Evolutionary conservation across 37 sponge, comb jelly and placozoan species (phyloP).

Genomic region (Cladorhizidae sp.): DNA sequence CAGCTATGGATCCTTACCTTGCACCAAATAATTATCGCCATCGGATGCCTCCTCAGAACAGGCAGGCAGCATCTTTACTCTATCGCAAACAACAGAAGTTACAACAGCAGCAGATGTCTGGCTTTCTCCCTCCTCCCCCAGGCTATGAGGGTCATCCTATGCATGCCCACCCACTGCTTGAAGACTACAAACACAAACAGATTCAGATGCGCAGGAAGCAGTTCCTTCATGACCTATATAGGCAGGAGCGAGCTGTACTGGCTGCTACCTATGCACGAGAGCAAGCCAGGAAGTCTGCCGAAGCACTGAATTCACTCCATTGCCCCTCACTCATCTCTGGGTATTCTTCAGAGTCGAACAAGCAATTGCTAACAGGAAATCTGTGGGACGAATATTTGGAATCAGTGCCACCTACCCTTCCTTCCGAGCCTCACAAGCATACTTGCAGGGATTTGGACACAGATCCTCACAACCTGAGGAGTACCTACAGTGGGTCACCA

Average conservation of each 20-base stretch:
- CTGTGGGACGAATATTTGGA: background rate
- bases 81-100: background rate
- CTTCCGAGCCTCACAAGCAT: background rate
- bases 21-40: background rate
- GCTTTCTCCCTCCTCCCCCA: background rate
- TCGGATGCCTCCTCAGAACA: background rate
- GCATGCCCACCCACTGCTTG: background rate
- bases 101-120: background rate
- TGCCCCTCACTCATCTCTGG: background rate
- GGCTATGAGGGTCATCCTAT: background rate
- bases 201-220: background rate
- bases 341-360: background rate
- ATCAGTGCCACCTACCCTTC: background rate
- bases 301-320: constrained; percentile 24
- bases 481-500: background rate
- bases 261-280: background rate
- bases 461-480: background rate
- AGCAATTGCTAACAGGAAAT: background rate
- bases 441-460: constrained; percentile 5
- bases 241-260: background rate
- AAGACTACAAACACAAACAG: constrained; percentile 4
- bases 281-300: constrained; percentile 19
- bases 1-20: background rate
- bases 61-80: background rate
- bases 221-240: background rate